Percentiles rank a stretch among this genome's conserved stretches.
Evolutionary conservation across 2,888 invertebrate species (phyloP).

Genomic region (Clostera curtula): DNA sequence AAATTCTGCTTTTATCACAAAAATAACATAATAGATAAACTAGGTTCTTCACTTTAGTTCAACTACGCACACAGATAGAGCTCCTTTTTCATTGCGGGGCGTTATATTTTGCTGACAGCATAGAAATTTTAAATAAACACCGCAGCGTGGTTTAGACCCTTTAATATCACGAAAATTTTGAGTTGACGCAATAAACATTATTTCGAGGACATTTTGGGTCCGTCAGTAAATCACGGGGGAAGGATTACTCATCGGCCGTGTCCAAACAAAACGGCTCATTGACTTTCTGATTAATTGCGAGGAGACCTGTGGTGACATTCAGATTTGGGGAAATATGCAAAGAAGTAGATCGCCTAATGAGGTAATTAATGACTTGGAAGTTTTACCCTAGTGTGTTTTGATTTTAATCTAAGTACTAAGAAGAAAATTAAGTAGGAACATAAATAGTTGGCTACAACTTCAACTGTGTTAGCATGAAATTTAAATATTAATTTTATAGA

Average conservation of each 20-base stretch:
- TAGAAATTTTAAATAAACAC: background rate
- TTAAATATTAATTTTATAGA: too few species aligned
- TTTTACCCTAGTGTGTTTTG: constrained; percentile 4
- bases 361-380: constrained; percentile 17
- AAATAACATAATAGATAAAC: too few species aligned
- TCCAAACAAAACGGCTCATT: constrained; percentile 72
- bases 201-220: constrained; percentile 33
- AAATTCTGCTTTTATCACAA: too few species aligned
- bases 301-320: constrained; percentile 61
- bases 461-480: too few species aligned
- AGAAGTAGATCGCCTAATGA: constrained; percentile 24
- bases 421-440: too few species aligned
- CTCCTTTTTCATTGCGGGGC: too few species aligned
- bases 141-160: background rate
- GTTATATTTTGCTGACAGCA: too few species aligned
- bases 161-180: constrained; percentile 14
- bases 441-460: too few species aligned
- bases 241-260: constrained; percentile 64
- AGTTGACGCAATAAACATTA: constrained; percentile 29
- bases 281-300: constrained; percentile 70
- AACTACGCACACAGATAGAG: too few species aligned
- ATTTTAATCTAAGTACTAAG: too few species aligned
- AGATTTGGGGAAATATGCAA: constrained; percentile 45
- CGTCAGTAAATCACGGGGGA: constrained; percentile 51
- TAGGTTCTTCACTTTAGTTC: too few species aligned